Evolutionary conservation across 2,888 invertebrate species (phyloP).

Genomic region (Rhogogaster chlorosoma): DNA sequence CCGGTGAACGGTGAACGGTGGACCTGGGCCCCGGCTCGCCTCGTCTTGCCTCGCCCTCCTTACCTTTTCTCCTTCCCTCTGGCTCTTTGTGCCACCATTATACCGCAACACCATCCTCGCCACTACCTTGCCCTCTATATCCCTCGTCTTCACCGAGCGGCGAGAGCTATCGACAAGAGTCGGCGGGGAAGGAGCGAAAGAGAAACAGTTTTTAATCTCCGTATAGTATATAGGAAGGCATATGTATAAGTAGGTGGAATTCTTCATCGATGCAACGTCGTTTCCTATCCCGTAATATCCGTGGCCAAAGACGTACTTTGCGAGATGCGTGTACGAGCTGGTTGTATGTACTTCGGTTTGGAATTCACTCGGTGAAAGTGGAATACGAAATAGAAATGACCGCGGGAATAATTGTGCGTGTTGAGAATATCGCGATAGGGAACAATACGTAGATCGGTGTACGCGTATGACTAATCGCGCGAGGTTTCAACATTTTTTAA

Average conservation of each 20-base stretch:
- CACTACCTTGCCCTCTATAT: slow-evolving; percentile 12
- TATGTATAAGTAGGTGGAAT: neutral
- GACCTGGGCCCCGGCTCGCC: slow-evolving; percentile 8
- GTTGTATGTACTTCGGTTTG: neutral
- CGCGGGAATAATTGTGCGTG: neutral
- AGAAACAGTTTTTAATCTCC: neutral
- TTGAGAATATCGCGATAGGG: neutral
- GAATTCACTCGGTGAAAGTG: slow-evolving; percentile 18
- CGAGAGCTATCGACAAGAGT: neutral
- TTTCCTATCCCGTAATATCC: neutral
- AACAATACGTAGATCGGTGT: neutral
- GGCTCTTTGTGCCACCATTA: slow-evolving; percentile 40
- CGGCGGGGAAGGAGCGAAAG: neutral
- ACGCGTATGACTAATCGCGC: slow-evolving; percentile 5
- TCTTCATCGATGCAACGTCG: neutral
- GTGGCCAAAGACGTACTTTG: neutral
- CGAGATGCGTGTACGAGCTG: neutral
- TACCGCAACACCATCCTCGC: slow-evolving; percentile 13
- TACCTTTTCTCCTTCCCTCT: slow-evolving; percentile 38
- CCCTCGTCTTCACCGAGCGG: neutral
- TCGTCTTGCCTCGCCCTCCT: slow-evolving; percentile 19
- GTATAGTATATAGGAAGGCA: neutral
- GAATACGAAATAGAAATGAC: neutral
- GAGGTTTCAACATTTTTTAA: slow-evolving; percentile 4
- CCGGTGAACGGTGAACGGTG: slow-evolving; percentile 46